Conservation (phyloP, 2,797 vertebrate genomes). For the Danionella dracula region DNA sequence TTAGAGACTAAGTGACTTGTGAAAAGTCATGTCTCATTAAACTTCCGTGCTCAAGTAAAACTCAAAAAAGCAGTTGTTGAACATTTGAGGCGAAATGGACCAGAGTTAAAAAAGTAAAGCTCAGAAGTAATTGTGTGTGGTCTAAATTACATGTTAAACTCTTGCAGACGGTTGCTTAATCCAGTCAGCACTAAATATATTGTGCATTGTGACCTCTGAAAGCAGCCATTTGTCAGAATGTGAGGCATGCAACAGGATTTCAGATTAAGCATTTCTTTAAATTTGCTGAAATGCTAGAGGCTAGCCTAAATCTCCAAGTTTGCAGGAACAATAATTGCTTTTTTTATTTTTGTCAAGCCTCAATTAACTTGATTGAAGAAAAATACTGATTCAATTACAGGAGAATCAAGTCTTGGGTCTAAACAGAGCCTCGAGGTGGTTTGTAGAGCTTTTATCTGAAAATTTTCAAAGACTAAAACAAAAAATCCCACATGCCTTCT, state of each 20-base stretch:
- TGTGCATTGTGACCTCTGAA: conserved; percentile 4
- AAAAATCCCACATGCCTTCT: too few species aligned
- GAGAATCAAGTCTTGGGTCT: not conserved
- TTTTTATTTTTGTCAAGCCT: not conserved
- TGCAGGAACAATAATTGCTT: not conserved
- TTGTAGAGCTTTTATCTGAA: not conserved
- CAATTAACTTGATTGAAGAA: not conserved
- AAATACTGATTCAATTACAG: not conserved
- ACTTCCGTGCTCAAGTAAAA: too few species aligned
- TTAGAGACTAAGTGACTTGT: too few species aligned
- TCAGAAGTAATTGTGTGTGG: too few species aligned
- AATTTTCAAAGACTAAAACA: too few species aligned
- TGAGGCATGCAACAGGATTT: conserved; percentile 19
- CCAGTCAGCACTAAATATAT: not conserved
- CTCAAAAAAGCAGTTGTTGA: too few species aligned
- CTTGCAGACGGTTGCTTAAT: not conserved
- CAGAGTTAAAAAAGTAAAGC: too few species aligned
- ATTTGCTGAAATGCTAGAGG: conserved; percentile 7
- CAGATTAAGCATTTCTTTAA: not conserved
- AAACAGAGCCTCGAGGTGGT: not conserved
- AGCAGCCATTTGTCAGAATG: conserved; percentile 9
- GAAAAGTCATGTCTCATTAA: too few species aligned
- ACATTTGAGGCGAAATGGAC: too few species aligned
- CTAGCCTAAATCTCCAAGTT: not conserved
- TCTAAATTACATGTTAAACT: not conserved